Evolutionary conservation across 2,113 vertebrate genomes (phyloP).

Genomic region (Sinocyclocheilus grahami): DNA sequence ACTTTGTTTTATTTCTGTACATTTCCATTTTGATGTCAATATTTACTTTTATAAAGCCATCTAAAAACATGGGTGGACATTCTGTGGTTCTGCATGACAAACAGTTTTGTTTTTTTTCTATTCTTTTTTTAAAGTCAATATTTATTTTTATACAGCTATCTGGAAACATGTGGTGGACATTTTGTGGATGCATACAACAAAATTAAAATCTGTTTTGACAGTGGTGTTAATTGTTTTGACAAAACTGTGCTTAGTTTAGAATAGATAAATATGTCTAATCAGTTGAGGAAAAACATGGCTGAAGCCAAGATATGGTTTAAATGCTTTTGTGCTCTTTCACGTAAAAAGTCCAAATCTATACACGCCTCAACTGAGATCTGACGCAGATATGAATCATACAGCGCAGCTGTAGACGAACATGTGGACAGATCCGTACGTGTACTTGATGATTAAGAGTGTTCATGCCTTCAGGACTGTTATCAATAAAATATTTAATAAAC

Average conservation of each 20-base stretch:
- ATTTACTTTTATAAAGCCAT: no score
- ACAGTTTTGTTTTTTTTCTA: no score
- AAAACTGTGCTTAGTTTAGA: not conserved
- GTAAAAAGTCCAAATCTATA: not conserved
- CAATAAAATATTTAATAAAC: slow-evolving; percentile 8
- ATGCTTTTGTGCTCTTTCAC: not conserved
- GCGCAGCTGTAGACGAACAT: not conserved
- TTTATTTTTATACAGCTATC: not conserved
- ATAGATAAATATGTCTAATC: not conserved
- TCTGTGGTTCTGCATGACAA: no score
- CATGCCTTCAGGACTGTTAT: not conserved
- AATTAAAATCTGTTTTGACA: not conserved
- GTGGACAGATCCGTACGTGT: not conserved
- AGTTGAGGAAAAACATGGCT: not conserved
- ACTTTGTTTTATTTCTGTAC: no score
- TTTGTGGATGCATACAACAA: not conserved
- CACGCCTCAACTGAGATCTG: not conserved
- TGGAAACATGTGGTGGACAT: not conserved
- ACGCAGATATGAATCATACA: not conserved
- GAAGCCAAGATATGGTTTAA: not conserved
- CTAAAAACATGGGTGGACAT: no score
- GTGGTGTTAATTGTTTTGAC: not conserved
- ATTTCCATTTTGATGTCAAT: no score
- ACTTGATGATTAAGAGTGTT: not conserved
- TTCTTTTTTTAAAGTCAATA: not conserved